phyloP scores from a whole-genome alignment of 2,113 vertebrate species.

The Columba janthina region DNA sequence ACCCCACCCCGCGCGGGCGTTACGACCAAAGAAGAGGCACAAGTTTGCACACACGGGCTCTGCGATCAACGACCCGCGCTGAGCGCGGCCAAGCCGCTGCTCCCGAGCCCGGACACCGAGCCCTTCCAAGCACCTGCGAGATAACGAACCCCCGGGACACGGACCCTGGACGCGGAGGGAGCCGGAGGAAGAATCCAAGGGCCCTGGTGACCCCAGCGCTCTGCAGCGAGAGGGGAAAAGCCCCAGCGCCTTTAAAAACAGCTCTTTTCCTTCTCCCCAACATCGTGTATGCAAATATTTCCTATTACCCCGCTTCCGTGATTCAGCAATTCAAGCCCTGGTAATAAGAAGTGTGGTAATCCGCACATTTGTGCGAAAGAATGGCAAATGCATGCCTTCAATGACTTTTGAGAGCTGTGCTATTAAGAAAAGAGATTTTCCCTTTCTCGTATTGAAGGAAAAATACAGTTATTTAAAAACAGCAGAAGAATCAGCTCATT shows the following conservation, averaged over 20 bases:
- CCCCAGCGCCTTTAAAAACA: not conserved
- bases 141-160: not conserved
- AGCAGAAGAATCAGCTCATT: not conserved
- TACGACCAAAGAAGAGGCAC: not conserved
- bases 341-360: not conserved
- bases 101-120: fast-evolving
- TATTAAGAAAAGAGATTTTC: not conserved
- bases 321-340: not conserved
- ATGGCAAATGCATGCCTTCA: not conserved
- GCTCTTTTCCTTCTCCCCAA: not conserved
- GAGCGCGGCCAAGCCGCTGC: fast-evolving
- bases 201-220: no score
- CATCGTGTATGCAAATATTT: not conserved
- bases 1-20: no score
- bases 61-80: fast-evolving
- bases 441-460: not conserved
- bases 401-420: not conserved
- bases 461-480: not conserved
- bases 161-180: not conserved
- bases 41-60: not conserved
- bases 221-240: not conserved
- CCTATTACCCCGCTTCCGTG: not conserved
- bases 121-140: not conserved
- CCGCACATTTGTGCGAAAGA: not conserved
- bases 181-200: no score